These are phyloP conservation scores for Rhopalosiphum maidis DNA, from an alignment of 1,140 invertebrate species.

Conservation along the genomic window DNA sequence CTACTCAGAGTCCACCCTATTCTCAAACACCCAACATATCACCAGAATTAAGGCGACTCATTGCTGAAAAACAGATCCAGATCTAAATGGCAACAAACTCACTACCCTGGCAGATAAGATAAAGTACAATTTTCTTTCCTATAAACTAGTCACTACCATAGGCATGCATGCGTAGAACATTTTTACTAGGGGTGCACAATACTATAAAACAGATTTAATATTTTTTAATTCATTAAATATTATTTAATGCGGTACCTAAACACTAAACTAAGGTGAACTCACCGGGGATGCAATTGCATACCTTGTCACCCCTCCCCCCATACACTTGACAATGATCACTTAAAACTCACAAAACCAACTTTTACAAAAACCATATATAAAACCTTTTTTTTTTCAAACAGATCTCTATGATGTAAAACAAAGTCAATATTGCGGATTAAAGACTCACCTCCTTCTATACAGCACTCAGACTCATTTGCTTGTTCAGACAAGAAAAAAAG, in stretches of 20 bases:
- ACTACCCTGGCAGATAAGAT: neutral
- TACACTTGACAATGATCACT: neutral
- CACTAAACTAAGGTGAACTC: no score
- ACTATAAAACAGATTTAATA: no score
- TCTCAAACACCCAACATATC: neutral
- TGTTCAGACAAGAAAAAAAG: neutral
- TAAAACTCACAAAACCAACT: neutral
- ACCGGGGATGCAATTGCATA: no score
- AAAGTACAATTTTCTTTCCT: neutral
- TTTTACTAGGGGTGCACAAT: no score
- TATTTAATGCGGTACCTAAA: no score
- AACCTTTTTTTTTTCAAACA: neutral
- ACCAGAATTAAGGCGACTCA: neutral
- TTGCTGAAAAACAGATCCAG: slow-evolving; percentile 13
- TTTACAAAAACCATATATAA: neutral
- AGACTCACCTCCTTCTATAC: neutral
- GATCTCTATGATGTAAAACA: neutral
- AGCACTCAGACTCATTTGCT: neutral
- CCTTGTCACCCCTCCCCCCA: no score
- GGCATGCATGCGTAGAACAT: no score
- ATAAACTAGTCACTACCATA: neutral
- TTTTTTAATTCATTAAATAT: no score
- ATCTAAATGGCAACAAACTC: neutral
- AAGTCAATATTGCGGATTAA: neutral
- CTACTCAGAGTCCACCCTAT: no score